Percentiles rank a stretch among this genome's conserved stretches.
Conservation (phyloP, 2,113 vertebrate species). For the Hipposideros armiger region DNA sequence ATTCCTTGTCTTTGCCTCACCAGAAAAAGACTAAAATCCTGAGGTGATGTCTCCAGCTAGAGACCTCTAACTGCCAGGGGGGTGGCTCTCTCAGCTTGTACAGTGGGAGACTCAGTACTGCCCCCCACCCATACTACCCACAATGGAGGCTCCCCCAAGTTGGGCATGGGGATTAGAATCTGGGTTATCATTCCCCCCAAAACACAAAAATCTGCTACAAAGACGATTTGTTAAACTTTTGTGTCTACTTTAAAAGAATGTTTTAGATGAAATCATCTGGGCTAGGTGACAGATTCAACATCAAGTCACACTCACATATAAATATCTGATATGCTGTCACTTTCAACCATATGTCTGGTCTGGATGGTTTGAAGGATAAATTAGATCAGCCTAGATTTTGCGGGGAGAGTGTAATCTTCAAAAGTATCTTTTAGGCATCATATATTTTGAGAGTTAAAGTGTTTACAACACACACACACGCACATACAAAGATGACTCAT, state of each 20-base stretch:
- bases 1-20: not conserved
- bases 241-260: not conserved
- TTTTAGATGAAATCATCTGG: slow-evolving; percentile 34
- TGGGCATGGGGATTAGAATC: not conserved
- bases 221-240: not conserved
- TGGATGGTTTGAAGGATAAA: slow-evolving; percentile 32
- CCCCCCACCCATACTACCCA: not conserved
- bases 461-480: not conserved
- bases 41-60: not conserved
- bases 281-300: slow-evolving; percentile 22
- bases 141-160: not conserved
- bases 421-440: slow-evolving; percentile 50
- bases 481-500: not conserved
- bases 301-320: slow-evolving; percentile 20
- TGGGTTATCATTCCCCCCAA: not conserved
- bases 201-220: not conserved
- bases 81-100: not conserved
- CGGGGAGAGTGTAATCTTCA: not conserved
- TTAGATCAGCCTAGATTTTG: slow-evolving; percentile 17
- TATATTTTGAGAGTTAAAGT: slow-evolving; percentile 31
- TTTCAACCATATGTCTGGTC: slow-evolving; percentile 15
- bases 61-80: not conserved
- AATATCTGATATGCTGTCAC: slow-evolving; percentile 52
- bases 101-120: not conserved
- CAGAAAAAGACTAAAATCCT: not conserved